Evolutionary conservation across 2,888 invertebrate genomes (phyloP), one percentile per base, ranked within the genome.

Genomic region (Drosophila testacea): DNA sequence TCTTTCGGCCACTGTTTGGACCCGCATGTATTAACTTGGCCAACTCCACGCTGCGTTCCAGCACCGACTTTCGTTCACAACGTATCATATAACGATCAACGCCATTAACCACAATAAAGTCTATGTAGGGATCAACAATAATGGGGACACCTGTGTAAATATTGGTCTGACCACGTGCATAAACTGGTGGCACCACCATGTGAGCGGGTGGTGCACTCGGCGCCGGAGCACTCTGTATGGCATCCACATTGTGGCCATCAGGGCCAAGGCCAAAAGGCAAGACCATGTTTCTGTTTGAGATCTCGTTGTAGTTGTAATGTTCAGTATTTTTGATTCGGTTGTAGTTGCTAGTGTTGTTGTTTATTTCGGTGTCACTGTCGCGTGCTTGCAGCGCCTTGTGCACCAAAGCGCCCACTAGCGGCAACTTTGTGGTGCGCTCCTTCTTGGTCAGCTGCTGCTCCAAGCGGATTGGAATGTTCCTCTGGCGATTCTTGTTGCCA

Each of bases 51-150:
- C 92, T 92, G 47, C 91, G 88, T 64, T 92, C 92, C 16, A 92
- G 79, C 7, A 92, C 90, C 4, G 91, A 91, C 57, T 92, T 92
- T 1, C 92, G 85, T 67, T 92, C 91, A 56, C 92, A 92, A 6
- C 92, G 90, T 38, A 92, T 92, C 91, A 92, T 91, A 50, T 91
- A 91, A 10, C 91, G 91, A 81, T 92, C 92, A n/a, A 92, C 91
- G 36, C 92, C 92, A 61, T 92, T 92, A 7, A 92, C 92, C 47
- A 92, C 91, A 36, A 92, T 92, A 56, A 92, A 92, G 64, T 92
- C 92, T 63, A 92, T 91, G 71, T 92, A 92, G 9, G 91, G 91
- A 77, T 91, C 91, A 51, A 88, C 86, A 55, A 91, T 92, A 66
- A 91, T 89, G 50, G 91, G 91, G 56, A 91, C 89, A 9, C 88